Conservation (phyloP, 64 coral and sea anemone genomes). For the Platygyra sinensis region DNA sequence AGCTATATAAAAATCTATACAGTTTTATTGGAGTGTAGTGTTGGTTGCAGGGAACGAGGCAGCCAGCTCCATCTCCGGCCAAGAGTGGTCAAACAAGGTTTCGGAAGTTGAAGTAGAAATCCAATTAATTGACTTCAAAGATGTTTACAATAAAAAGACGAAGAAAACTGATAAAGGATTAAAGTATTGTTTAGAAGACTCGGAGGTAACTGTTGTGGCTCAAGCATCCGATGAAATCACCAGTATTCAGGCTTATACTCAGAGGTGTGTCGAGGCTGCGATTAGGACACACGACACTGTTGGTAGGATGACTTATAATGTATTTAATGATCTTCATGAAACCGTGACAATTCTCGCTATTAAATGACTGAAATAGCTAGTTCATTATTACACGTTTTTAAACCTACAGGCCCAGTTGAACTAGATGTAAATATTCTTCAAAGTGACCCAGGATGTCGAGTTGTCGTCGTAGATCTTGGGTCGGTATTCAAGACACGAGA, state of each 20-base stretch:
- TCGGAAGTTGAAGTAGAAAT: constrained; percentile 22
- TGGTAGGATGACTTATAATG: not conserved
- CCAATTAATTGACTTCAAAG: constrained; percentile 21
- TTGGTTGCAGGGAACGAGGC: not conserved
- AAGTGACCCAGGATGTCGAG: constrained; percentile 21
- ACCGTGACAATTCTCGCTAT: no score
- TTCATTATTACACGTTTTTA: no score
- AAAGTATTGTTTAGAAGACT: constrained; percentile 17
- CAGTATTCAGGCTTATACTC: constrained; percentile 9
- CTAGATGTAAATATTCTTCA: constrained; percentile 5
- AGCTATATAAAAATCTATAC: not conserved
- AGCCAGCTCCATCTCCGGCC: not conserved
- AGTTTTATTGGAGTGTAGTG: not conserved
- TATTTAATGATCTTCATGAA: no score
- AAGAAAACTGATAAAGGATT: constrained; percentile 23
- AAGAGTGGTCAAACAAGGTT: not conserved
- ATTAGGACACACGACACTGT: constrained; percentile 40
- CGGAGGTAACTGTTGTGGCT: constrained; percentile 9
- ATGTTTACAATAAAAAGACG: constrained; percentile 45
- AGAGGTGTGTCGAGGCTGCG: constrained; percentile 14
- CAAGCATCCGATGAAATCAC: constrained; percentile 9
- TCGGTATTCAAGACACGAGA: constrained; percentile 65
- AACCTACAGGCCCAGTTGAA: constrained; percentile 45
- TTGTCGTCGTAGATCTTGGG: constrained; percentile 53
- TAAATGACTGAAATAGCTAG: no score